These are phyloP conservation scores for Pseudanteris insignis DNA, from an alignment of 2,888 invertebrate species.

Conservation along the genomic window DNA sequence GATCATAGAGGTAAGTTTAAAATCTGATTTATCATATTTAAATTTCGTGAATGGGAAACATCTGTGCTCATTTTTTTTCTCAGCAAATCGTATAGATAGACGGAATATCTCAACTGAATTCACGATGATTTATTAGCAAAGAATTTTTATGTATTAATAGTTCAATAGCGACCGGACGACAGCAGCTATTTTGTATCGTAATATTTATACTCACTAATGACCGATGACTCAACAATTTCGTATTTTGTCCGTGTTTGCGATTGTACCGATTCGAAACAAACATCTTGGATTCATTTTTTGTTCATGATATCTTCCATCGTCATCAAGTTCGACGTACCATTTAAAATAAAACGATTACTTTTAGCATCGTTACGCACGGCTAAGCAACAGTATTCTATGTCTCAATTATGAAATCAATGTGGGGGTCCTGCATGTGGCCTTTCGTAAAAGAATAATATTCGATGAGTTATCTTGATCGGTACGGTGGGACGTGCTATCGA, in stretches of 20 bases:
- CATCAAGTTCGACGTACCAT: not conserved
- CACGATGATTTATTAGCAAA: conserved; percentile 28
- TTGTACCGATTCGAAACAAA: conserved; percentile 8
- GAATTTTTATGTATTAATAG: conserved; percentile 27
- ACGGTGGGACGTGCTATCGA: conserved; percentile 20
- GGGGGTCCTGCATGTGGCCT: conserved; percentile 3
- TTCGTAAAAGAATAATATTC: conserved; percentile 18
- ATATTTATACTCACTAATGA: conserved; percentile 37
- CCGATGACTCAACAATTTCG: conserved; percentile 31
- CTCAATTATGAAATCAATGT: conserved; percentile 32
- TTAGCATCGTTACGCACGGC: too few relatives aligned
- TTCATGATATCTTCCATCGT: not conserved
- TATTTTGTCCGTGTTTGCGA: conserved; percentile 27
- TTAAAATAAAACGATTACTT: too few relatives aligned
- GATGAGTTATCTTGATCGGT: conserved; percentile 33
- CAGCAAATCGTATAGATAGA: too few relatives aligned
- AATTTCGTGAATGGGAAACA: conserved; percentile 21
- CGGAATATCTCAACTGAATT: conserved; percentile 6
- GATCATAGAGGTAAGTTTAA: conserved; percentile 77
- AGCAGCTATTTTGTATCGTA: conserved; percentile 27
- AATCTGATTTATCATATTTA: conserved; percentile 25
- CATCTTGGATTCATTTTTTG: too few relatives aligned
- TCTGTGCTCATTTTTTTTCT: too few relatives aligned
- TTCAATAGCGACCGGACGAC: conserved; percentile 18
- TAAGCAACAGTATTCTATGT: conserved; percentile 17